phyloP scores from a whole-genome alignment of 2,113 vertebrate species.

The Uria aalge region DNA sequence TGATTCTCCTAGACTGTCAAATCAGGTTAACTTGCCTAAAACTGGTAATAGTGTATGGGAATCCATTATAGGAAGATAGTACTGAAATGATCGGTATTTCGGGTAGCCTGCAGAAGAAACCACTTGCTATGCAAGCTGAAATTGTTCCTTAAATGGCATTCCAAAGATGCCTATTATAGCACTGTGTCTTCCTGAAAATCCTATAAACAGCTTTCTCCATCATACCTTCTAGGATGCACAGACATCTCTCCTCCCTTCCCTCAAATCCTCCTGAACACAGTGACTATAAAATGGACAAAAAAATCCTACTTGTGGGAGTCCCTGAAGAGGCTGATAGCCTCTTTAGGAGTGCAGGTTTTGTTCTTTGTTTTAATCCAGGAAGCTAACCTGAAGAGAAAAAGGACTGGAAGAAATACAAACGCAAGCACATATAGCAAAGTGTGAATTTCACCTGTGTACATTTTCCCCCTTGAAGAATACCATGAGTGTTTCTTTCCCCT shows the following conservation, averaged over 20 bases:
- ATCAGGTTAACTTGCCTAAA: neutral
- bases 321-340: neutral
- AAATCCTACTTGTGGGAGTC: neutral
- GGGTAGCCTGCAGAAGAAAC: neutral
- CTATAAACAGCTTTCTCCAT: neutral
- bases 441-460: neutral
- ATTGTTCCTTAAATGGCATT: neutral
- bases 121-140: neutral
- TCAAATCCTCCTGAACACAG: neutral
- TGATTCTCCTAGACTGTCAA: neutral
- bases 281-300: neutral
- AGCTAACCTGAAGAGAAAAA: neutral
- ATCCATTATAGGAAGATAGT: neutral
- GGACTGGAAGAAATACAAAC: neutral
- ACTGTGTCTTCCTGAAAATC: neutral
- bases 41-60: neutral
- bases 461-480: neutral
- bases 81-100: neutral
- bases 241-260: neutral
- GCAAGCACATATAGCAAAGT: neutral
- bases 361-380: neutral
- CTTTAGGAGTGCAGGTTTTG: neutral
- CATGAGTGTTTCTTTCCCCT: fast-evolving
- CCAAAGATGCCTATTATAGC: neutral
- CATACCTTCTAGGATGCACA: neutral